phyloP scores from a whole-genome alignment of 2,888 invertebrate genomes.

The Nomada goodeniana region DNA sequence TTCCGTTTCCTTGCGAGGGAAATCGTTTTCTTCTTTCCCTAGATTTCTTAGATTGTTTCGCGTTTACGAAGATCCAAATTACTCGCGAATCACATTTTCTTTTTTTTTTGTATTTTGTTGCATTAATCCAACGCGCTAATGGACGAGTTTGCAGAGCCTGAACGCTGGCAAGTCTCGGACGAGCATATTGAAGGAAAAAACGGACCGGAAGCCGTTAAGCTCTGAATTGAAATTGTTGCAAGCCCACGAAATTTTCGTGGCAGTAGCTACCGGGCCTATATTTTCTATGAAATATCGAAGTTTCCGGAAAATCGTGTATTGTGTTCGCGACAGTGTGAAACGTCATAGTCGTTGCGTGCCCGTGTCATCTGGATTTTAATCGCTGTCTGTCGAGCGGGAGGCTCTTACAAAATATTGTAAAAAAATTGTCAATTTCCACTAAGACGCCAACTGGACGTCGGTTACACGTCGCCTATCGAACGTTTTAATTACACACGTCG shows the following conservation, averaged over 20 bases:
- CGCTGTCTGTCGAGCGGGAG: conserved; percentile 43
- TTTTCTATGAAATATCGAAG: conserved; percentile 29
- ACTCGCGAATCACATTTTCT: background rate
- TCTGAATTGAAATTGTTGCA: conserved; percentile 47
- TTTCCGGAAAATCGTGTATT: background rate
- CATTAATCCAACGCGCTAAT: conserved; percentile 48
- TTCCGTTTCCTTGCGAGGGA: background rate
- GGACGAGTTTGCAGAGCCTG: conserved; percentile 50
- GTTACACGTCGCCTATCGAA: conserved; percentile 18
- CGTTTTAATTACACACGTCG: conserved; percentile 14
- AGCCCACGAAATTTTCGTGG: conserved; percentile 34
- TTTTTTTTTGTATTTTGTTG: conserved; percentile 6
- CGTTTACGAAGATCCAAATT: conserved; percentile 33
- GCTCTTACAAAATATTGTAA: conserved; percentile 69
- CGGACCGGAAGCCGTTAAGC: conserved; percentile 52
- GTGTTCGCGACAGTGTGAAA: conserved; percentile 13
- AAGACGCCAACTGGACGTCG: background rate
- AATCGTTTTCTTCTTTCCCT: background rate
- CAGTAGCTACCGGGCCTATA: conserved; percentile 20
- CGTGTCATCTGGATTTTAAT: conserved; percentile 46
- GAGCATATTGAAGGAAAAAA: conserved; percentile 55
- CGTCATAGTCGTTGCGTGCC: conserved; percentile 28
- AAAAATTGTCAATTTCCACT: conserved; percentile 58
- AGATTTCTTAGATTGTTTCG: conserved; percentile 7
- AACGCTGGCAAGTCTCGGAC: conserved; percentile 34